Conservation (phyloP, 2,113 vertebrate species). For the Protobothrops flavoviridis region DNA sequence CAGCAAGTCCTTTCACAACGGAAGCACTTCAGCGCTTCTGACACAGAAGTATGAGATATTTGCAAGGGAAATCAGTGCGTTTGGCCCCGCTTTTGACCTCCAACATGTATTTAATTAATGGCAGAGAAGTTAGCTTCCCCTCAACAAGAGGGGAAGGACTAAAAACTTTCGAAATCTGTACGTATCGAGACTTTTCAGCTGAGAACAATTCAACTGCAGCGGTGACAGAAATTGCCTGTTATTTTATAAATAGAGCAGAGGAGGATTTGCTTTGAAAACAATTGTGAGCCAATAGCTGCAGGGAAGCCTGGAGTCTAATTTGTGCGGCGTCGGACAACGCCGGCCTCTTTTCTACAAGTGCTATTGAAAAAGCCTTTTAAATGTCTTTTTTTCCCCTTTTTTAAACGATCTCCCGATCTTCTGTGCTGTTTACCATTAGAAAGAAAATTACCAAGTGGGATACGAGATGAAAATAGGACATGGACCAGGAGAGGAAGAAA, state of each 20-base stretch:
- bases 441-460: neutral
- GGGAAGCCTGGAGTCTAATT: neutral
- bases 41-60: neutral
- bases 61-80: neutral
- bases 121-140: neutral
- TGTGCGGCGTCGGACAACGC: neutral
- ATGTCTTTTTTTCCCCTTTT: neutral
- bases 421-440: neutral
- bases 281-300: neutral
- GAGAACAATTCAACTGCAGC: neutral
- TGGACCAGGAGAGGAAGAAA: neutral
- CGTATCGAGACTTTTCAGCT: neutral
- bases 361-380: neutral
- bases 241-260: neutral
- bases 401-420: neutral
- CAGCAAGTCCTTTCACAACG: no score
- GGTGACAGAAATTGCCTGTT: neutral
- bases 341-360: neutral
- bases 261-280: neutral
- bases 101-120: neutral
- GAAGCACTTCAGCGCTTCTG: no score
- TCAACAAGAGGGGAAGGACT: neutral
- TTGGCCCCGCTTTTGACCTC: neutral
- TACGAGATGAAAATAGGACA: neutral
- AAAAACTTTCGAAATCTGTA: neutral